These are phyloP conservation scores for Rhopalosiphum padi DNA, from an alignment of 1,140 invertebrate species.

Conservation along the genomic window DNA sequence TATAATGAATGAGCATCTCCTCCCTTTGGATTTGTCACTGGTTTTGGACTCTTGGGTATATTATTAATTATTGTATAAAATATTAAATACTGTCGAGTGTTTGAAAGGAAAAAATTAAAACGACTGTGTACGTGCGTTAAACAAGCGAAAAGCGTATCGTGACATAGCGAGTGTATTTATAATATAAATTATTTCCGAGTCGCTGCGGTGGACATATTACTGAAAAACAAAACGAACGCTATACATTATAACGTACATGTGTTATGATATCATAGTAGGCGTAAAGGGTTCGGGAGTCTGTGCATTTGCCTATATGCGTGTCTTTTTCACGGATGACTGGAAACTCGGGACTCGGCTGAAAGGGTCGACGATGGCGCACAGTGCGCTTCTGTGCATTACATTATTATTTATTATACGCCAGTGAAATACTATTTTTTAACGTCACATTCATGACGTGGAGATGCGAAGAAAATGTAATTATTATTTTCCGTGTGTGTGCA, in stretches of 20 bases:
- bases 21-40: background rate
- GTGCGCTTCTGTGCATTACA: background rate
- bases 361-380: background rate
- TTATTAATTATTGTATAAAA: too few relatives aligned
- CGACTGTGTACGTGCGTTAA: background rate
- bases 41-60: background rate
- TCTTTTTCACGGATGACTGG: background rate
- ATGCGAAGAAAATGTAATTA: background rate
- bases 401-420: background rate
- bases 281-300: background rate
- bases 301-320: background rate
- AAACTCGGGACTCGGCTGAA: background rate
- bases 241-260: background rate
- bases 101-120: background rate
- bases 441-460: background rate
- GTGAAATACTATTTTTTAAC: slow-evolving; percentile 5
- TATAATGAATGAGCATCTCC: too few relatives aligned
- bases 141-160: background rate
- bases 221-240: background rate
- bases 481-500: background rate
- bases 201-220: background rate
- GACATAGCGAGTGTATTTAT: background rate
- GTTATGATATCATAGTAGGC: background rate
- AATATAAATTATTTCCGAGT: background rate
- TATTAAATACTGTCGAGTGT: background rate